These are phyloP conservation scores for Apocheima hispidaria DNA, from an alignment of 2,888 invertebrate genomes.

Conservation along the genomic window DNA sequence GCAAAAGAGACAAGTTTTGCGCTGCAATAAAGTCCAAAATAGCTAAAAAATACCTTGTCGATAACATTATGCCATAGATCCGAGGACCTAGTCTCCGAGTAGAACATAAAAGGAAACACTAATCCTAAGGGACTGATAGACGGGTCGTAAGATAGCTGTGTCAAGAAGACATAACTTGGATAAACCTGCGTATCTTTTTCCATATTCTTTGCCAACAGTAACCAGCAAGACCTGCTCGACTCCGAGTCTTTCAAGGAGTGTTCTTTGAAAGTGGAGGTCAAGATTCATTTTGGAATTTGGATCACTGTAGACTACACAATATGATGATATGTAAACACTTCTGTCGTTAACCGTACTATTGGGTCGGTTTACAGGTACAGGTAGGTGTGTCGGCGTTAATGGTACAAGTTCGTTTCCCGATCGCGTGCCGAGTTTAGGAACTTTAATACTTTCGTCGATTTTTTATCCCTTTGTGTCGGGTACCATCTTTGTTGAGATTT, in stretches of 20 bases:
- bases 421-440: conserved; percentile 76
- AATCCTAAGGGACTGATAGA: no score
- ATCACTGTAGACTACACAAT: background rate
- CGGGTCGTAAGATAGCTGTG: no score
- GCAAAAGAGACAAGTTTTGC: no score
- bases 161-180: no score
- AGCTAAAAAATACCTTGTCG: background rate
- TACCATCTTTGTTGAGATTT: conserved; percentile 45
- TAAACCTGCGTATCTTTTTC: no score
- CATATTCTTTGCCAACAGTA: no score
- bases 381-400: conserved; percentile 73
- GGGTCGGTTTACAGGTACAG: conserved; percentile 62
- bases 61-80: background rate
- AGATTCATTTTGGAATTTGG: background rate
- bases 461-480: conserved; percentile 44
- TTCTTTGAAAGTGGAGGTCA: background rate
- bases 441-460: conserved; percentile 60
- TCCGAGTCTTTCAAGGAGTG: no score
- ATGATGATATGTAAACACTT: conserved; percentile 40
- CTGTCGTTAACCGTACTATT: conserved; percentile 50
- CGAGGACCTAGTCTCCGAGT: no score
- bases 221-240: no score
- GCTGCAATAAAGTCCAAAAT: background rate
- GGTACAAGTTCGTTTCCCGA: conserved; percentile 72
- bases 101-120: no score